A percentile compares a stretch with the other conserved stretches of the same genome.
phyloP scores from a whole-genome alignment of 2,113 vertebrate species.

The Xenopus tropicalis region DNA sequence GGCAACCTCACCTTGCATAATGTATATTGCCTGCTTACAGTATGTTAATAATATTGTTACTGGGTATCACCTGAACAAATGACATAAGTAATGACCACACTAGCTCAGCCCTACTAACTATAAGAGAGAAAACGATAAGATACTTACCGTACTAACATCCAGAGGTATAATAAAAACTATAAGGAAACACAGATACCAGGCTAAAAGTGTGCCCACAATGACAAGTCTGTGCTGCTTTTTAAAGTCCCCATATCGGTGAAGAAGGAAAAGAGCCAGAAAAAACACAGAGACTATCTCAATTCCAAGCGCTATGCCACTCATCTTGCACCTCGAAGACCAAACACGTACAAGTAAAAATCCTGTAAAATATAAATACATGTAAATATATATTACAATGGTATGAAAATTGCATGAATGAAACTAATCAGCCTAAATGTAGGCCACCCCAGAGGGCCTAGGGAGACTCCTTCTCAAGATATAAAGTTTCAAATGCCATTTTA shows the following conservation, averaged over 20 bases:
- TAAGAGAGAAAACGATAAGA: neutral
- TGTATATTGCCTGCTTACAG: neutral
- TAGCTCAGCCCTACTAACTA: no score
- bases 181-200: constrained; percentile 95
- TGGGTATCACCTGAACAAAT: no score
- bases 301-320: constrained; percentile 79
- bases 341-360: constrained; percentile 45
- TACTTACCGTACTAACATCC: constrained; percentile 89
- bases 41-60: no score
- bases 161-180: constrained; percentile 91
- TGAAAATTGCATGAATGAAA: no score
- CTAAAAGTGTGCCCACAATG: constrained; percentile 82
- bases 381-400: no score
- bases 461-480: no score
- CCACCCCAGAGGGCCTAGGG: no score
- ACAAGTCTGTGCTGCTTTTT: constrained; percentile 86
- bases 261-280: constrained; percentile 83
- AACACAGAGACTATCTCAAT: constrained; percentile 87
- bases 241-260: constrained; percentile 89
- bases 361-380: constrained; percentile 41
- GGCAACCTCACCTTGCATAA: no score
- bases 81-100: no score
- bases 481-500: no score
- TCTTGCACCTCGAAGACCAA: constrained; percentile 54
- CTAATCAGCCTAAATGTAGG: no score